Base-by-base conservation (phyloP, 1,140 invertebrate genomes). In the Hormaphis cornu region DNA sequence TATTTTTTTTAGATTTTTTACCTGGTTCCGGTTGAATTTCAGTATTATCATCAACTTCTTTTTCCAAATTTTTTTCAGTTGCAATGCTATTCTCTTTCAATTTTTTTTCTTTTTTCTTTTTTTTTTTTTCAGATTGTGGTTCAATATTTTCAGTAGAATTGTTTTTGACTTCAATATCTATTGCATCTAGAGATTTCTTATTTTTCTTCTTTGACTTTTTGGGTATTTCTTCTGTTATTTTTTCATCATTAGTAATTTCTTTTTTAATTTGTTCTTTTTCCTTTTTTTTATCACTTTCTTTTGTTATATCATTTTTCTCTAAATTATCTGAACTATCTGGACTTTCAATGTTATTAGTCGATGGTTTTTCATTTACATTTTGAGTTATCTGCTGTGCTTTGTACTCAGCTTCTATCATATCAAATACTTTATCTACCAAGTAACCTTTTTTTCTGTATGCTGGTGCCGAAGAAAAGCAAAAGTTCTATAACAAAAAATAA, bases 361-460 rank as follows among this genome's bases (percentile, higher is more conserved):
- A 71, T 71, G 74, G 73, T 70, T 71, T 76, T 72, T 76, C 76
- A 69, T 76, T 75, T 28, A 72, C 70, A 53, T 74, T 72, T 16
- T 69, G 59, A 18, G 70, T 69, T 58, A n/a, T n/a, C 76, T 81
- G 82, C 42, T 82, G 79, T 73, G 83, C 77, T 71, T 82, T 83
- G 35, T 86, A 81, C 72, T 87, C 83, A 56, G 80, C 82, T 74
- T 89, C 86, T 71, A 90, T 85, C 72, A 88, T 81, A 44, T 81
- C 76, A 87, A 87, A 90, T 12, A 87, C 83, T 70, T 81, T 81
- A 46, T 86, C 82, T 58, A 87, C 81, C 70, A 86, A 79, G 50
- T 79, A 75, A 46, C 75, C 76, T 61, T 82, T 82, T 28, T 81
- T 79, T 77, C 80, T 82, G 16, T 81, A 78, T 35, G 83, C 82